Base-by-base conservation (phyloP, 2,888 invertebrate genomes). In the Lagria hirta region DNA sequence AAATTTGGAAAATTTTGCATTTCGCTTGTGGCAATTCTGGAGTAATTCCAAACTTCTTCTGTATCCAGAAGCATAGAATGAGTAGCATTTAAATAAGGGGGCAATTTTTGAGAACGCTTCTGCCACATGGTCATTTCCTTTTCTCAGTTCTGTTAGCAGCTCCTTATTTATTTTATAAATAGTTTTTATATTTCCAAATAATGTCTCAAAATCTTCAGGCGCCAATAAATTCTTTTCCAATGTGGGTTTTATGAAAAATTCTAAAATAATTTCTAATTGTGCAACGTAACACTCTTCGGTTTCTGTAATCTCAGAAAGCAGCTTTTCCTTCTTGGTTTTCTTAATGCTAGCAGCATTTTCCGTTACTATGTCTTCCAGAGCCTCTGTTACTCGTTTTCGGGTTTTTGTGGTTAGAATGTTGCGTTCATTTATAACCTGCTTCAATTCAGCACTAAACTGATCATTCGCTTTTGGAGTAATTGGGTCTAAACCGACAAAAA, bases 1-100 rank as follows among this genome's bases (percentile, higher is more conserved):
- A 61, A 83, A 83, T 50, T 75, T 74, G 6, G 75, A 71, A 57
- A 83, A 77, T 26, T 69, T 69, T 7, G 72, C 69, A 64, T 81
- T 76, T 13, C 38, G 21, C 7, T 15, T 26, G 12, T 33, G 22
- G 13, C 38, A 38, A 15, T 48, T 43, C 73, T 82, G 81, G 16
- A 87, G 62, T 21, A 81, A 68, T 21, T 75, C 69, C 30, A 85
- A 65, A 1, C 81, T 78, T 45, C 78, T 77, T 51, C 81, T 82
- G 62, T 84, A 87, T 57, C 83, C 84, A 47, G 82, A 85, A 0
- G 87, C 87, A 65, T 88, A 88, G 0, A 82, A 80, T 1, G 87
- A 85, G 62, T 88, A 88, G 10, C 87, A 66, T 67, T 88, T 88
- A 35, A 88, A 81, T 64, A 83, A 88, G 2, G 88, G 88, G 1